Conservation (phyloP, 2,113 vertebrate genomes). For the Cacatua alba region DNA sequence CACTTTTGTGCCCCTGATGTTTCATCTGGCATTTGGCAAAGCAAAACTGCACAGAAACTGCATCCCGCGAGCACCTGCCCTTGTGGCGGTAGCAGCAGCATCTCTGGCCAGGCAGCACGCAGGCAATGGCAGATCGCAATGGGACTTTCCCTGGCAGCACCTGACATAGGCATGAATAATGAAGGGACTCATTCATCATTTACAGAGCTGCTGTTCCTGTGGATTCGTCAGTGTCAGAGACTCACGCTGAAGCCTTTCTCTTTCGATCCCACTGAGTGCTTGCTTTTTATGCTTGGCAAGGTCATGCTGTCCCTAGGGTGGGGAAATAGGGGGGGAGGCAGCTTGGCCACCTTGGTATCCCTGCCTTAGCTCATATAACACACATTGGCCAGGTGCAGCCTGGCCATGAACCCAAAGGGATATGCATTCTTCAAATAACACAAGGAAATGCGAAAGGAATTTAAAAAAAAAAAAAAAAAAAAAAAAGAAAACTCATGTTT, state of each 20-base stretch:
- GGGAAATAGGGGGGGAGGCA: neutral
- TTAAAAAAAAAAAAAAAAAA: neutral
- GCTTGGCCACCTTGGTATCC: neutral
- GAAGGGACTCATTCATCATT: slow-evolving; percentile 48
- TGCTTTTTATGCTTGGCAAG: neutral
- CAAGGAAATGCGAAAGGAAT: neutral
- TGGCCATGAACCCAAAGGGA: neutral
- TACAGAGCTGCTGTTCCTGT: slow-evolving; percentile 1
- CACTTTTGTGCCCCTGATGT: neutral
- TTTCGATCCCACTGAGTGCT: neutral
- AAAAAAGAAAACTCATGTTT: neutral
- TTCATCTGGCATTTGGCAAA: neutral
- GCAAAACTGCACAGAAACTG: neutral
- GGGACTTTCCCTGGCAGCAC: neutral
- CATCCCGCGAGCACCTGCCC: neutral
- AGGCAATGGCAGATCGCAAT: neutral
- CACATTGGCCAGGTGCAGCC: accelerated
- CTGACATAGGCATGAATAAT: slow-evolving; percentile 31
- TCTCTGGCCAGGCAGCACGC: neutral
- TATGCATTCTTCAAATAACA: accelerated
- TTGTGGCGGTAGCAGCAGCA: neutral
- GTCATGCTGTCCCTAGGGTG: neutral
- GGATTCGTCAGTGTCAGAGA: neutral
- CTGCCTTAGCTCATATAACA: neutral
- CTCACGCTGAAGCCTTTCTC: neutral